phyloP scores from a whole-genome alignment of 2,888 invertebrate species.

The Ellobium chinense region DNA sequence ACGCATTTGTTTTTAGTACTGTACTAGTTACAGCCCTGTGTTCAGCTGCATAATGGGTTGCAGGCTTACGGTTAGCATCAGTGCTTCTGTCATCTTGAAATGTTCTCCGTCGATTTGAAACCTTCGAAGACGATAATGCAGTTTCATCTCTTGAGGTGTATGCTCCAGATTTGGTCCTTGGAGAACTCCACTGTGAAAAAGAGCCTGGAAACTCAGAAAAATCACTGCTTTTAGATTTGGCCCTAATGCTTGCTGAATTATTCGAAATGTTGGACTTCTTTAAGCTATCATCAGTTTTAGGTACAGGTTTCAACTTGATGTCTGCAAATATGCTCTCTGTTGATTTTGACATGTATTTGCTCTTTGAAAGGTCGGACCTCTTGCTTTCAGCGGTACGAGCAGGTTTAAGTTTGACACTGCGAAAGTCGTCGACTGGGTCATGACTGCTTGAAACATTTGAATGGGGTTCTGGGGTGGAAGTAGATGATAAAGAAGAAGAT shows the following conservation, averaged over 20 bases:
- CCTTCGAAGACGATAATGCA: neutral
- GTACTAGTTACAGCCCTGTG: neutral
- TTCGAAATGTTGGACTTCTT: conserved; percentile 12
- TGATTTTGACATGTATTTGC: conserved; percentile 26
- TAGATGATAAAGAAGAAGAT: neutral
- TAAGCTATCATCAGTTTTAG: conserved; percentile 12
- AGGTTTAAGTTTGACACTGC: conserved; percentile 5
- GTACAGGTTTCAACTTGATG: conserved; percentile 31
- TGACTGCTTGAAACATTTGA: neutral
- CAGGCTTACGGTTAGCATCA: too few relatives aligned
- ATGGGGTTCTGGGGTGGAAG: neutral
- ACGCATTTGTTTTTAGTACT: neutral
- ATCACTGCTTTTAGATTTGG: conserved; percentile 19
- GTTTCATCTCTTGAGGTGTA: neutral
- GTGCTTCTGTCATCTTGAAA: neutral
- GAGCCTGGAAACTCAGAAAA: neutral
- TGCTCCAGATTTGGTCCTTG: neutral
- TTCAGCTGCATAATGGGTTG: too few relatives aligned
- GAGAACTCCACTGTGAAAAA: neutral
- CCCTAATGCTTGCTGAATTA: neutral
- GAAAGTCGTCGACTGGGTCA: neutral
- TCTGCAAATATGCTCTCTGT: conserved; percentile 38
- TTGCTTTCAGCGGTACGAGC: neutral
- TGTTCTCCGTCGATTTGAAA: neutral
- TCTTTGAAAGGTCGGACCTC: conserved; percentile 1